Evolutionary conservation across 2,888 invertebrate species (phyloP).

Genomic region (Zaprionus obscuricornis): DNA sequence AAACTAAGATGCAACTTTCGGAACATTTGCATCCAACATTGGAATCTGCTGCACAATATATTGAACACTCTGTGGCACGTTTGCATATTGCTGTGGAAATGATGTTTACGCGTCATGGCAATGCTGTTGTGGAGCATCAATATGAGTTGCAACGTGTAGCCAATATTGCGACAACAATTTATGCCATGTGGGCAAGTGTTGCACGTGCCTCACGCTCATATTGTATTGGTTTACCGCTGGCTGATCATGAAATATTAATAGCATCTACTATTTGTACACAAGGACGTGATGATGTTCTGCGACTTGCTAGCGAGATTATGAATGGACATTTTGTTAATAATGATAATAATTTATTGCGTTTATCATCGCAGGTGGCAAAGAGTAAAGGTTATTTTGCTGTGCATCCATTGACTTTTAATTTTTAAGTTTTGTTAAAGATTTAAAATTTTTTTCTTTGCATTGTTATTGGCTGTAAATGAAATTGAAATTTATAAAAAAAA

Average conservation of each 20-base stretch:
- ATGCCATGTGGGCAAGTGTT: constrained; percentile 90
- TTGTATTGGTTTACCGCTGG: constrained; percentile 91
- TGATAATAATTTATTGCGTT: constrained; percentile 84
- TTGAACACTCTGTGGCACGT: constrained; percentile 88
- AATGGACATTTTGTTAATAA: constrained; percentile 83
- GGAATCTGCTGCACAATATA: constrained; percentile 84
- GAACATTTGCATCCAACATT: constrained; percentile 91
- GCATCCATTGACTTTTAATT: constrained; percentile 86
- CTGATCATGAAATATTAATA: constrained; percentile 86
- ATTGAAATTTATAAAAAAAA: background rate
- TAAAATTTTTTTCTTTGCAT: background rate
- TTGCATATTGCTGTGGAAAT: constrained; percentile 87
- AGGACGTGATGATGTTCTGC: constrained; percentile 84
- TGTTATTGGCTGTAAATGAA: constrained; percentile 7
- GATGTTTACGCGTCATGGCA: constrained; percentile 87
- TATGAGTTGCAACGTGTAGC: constrained; percentile 89
- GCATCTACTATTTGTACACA: constrained; percentile 84
- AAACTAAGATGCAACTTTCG: constrained; percentile 85
- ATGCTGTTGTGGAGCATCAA: constrained; percentile 86
- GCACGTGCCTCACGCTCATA: constrained; percentile 91
- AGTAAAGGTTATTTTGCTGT: constrained; percentile 86
- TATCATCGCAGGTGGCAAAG: constrained; percentile 85
- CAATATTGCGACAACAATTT: constrained; percentile 88
- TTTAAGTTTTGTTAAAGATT: constrained; percentile 73
- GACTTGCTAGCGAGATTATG: constrained; percentile 83